A percentile compares a stretch with the other conserved stretches of the same genome.
These are phyloP conservation scores for Microcebus tavaratra DNA, from an alignment of 2,113 vertebrate genomes.

Conservation along the genomic window DNA sequence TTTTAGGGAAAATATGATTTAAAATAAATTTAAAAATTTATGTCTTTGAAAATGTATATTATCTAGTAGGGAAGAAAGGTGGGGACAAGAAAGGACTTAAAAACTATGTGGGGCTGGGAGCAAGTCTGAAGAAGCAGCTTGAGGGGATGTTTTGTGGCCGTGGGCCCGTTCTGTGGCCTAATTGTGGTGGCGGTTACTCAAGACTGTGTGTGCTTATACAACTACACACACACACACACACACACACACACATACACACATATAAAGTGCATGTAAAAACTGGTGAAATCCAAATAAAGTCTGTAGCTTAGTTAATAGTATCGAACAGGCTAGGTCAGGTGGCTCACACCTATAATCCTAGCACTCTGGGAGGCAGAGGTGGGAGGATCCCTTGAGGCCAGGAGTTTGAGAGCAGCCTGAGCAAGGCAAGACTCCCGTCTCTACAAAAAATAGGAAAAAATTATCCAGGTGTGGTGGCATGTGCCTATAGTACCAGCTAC, in stretches of 20 bases:
- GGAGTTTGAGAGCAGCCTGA: too few species aligned
- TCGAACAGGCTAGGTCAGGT: too few species aligned
- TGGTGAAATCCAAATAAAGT: rapidly evolving
- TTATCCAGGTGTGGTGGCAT: too few species aligned
- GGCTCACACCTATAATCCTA: too few species aligned
- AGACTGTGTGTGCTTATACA: neutral
- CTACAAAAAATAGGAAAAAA: too few species aligned
- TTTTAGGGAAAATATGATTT: neutral
- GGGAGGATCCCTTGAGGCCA: too few species aligned
- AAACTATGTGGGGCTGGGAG: rapidly evolving
- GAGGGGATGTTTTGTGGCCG: rapidly evolving
- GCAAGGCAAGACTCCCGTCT: too few species aligned
- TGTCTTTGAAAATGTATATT: neutral
- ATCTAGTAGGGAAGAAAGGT: neutral
- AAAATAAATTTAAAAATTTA: too few species aligned
- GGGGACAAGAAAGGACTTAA: neutral
- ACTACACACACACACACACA: neutral
- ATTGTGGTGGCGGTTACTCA: rapidly evolving
- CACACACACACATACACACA: neutral
- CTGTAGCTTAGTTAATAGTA: neutral
- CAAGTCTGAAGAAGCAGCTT: rapidly evolving
- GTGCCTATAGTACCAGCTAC: too few species aligned
- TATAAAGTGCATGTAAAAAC: rapidly evolving
- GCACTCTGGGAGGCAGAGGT: too few species aligned
- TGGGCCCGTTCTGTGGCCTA: neutral